phyloP scores from a whole-genome alignment of 2,888 invertebrate species.

The Spisula solida region DNA sequence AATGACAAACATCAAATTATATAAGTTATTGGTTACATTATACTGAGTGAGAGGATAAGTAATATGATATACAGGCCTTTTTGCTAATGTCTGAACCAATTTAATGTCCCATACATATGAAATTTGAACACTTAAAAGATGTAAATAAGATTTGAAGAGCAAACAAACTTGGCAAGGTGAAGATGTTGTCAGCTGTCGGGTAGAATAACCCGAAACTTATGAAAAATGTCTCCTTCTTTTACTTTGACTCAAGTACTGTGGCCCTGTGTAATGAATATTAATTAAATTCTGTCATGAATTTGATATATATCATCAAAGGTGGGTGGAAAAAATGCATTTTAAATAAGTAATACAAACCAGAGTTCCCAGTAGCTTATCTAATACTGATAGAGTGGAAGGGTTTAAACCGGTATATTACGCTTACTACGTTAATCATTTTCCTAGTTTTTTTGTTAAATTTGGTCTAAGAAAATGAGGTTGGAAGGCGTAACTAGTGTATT shows the following conservation, averaged over 20 bases:
- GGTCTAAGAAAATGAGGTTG: not conserved
- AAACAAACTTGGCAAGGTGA: not conserved
- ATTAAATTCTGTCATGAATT: conserved; percentile 14
- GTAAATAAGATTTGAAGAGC: conserved; percentile 11
- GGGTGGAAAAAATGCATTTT: conserved; percentile 9
- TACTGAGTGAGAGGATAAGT: not conserved
- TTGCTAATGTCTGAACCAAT: conserved; percentile 12
- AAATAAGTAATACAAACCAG: conserved; percentile 9
- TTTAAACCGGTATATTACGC: not conserved
- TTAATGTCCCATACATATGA: not conserved
- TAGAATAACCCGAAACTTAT: not conserved
- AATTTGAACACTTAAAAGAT: conserved; percentile 20
- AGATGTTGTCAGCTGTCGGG: not conserved
- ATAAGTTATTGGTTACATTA: not conserved
- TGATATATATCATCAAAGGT: conserved; percentile 18
- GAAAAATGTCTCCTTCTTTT: not conserved
- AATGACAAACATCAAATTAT: conserved; percentile 2
- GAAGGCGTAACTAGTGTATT: too few species aligned
- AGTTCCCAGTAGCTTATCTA: not conserved
- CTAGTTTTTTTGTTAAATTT: too few species aligned
- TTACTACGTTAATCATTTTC: not conserved
- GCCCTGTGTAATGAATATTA: conserved; percentile 8
- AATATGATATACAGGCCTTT: not conserved
- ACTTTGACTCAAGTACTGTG: not conserved
- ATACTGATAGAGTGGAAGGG: not conserved